phyloP scores from a whole-genome alignment of 37 sponge, comb jelly and placozoan species.

The Bolinopsis microptera region DNA sequence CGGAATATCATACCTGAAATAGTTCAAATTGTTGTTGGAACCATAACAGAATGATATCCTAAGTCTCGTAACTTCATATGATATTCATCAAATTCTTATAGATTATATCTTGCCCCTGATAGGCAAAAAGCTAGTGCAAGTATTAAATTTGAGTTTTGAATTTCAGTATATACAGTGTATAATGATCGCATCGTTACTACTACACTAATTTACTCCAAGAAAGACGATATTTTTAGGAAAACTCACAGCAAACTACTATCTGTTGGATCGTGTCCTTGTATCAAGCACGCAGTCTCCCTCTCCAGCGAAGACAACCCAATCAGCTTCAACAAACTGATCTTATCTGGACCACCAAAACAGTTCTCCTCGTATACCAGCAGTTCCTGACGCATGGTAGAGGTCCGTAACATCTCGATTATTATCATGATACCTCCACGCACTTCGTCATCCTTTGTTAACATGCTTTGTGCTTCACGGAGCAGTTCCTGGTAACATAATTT shows the following conservation, averaged over 20 bases:
- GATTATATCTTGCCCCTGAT: too few relatives aligned
- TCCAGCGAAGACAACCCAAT: conserved; percentile 38
- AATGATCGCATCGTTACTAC: too few relatives aligned
- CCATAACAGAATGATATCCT: too few relatives aligned
- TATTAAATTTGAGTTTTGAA: too few relatives aligned
- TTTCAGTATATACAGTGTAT: too few relatives aligned
- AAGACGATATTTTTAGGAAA: not conserved
- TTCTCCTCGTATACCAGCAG: conserved; percentile 32
- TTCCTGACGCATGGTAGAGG: not conserved
- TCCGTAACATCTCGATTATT: conserved; percentile 15
- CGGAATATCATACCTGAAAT: not conserved
- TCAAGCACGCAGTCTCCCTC: conserved; percentile 53
- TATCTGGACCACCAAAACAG: conserved; percentile 25
- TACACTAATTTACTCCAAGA: too few relatives aligned
- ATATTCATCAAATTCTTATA: too few relatives aligned
- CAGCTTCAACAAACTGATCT: not conserved
- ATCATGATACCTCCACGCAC: conserved; percentile 35
- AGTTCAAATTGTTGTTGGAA: too few relatives aligned
- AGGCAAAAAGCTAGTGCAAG: too few relatives aligned
- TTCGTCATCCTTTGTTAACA: conserved; percentile 31
- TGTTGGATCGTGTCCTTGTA: not conserved
- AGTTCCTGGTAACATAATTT: conserved; percentile 16
- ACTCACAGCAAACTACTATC: conserved; percentile 18
- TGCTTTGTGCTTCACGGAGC: not conserved
- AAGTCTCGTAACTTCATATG: too few relatives aligned